Evolutionary conservation across 2,888 invertebrate species (phyloP).

Genomic region (Chrysolina haemoptera): DNA sequence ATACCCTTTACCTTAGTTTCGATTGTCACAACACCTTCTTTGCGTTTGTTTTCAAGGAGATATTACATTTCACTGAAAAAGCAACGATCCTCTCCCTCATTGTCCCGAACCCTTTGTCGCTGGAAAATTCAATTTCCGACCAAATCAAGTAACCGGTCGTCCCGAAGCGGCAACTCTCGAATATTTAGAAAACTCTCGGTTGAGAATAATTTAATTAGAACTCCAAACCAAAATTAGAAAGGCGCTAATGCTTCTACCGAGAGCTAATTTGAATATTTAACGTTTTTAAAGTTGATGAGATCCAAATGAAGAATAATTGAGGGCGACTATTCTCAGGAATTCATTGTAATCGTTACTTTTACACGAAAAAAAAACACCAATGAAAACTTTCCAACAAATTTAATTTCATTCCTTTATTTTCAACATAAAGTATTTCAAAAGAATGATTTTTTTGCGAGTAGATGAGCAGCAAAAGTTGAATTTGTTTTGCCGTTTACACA

Average conservation of each 20-base stretch:
- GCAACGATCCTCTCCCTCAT: not conserved
- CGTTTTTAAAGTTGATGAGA: not conserved
- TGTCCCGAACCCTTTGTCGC: not conserved
- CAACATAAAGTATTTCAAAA: no score
- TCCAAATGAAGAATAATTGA: conserved; percentile 1
- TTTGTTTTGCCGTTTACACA: no score
- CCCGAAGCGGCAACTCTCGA: not conserved
- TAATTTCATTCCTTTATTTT: no score
- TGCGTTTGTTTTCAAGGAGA: not conserved
- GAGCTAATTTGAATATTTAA: conserved; percentile 14
- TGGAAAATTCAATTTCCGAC: conserved; percentile 13
- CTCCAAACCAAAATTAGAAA: not conserved
- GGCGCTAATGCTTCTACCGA: not conserved
- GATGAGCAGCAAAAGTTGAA: no score
- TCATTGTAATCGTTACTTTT: no score
- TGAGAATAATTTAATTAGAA: conserved; percentile 8
- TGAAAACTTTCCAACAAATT: no score
- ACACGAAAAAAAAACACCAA: no score
- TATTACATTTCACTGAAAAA: not conserved
- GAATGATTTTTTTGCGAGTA: no score
- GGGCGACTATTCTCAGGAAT: no score
- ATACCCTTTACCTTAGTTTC: no score
- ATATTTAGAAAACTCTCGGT: conserved; percentile 11
- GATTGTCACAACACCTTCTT: no score
- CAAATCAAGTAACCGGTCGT: not conserved